These are phyloP conservation scores for Macaca mulatta DNA, from an alignment of 2,113 vertebrate species.

Conservation along the genomic window DNA sequence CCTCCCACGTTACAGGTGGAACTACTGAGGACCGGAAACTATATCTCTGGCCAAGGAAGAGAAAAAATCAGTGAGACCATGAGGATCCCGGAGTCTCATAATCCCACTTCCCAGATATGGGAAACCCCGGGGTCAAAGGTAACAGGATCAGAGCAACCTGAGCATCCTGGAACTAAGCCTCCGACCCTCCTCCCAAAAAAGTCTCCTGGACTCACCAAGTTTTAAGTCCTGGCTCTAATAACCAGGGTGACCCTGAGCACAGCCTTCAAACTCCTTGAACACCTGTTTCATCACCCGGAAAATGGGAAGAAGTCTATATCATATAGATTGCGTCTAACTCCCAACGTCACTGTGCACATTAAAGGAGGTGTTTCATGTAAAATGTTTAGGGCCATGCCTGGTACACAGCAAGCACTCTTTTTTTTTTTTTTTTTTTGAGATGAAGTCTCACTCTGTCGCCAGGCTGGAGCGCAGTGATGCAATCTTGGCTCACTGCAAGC, in stretches of 20 bases:
- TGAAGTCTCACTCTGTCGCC: no score
- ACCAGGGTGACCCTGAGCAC: background rate
- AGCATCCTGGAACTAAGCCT: background rate
- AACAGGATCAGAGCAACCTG: background rate
- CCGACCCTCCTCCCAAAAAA: background rate
- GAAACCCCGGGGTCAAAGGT: background rate
- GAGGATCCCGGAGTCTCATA: background rate
- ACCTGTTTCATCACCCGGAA: background rate
- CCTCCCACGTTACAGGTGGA: background rate
- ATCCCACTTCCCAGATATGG: background rate
- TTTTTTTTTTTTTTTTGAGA: no score
- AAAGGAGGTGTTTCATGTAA: background rate
- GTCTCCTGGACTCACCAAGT: background rate
- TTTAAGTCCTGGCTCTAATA: background rate
- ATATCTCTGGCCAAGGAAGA: background rate
- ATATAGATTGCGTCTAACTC: background rate
- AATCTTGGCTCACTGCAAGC: no score
- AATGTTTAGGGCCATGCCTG: fast-evolving
- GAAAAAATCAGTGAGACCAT: background rate
- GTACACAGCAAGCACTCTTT: background rate
- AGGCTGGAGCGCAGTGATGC: no score
- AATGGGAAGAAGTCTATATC: background rate
- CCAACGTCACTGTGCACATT: background rate
- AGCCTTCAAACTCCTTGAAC: background rate
- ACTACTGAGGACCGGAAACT: background rate